phyloP scores from a whole-genome alignment of 2,797 vertebrate species.

The Chrysocyon brachyurus region DNA sequence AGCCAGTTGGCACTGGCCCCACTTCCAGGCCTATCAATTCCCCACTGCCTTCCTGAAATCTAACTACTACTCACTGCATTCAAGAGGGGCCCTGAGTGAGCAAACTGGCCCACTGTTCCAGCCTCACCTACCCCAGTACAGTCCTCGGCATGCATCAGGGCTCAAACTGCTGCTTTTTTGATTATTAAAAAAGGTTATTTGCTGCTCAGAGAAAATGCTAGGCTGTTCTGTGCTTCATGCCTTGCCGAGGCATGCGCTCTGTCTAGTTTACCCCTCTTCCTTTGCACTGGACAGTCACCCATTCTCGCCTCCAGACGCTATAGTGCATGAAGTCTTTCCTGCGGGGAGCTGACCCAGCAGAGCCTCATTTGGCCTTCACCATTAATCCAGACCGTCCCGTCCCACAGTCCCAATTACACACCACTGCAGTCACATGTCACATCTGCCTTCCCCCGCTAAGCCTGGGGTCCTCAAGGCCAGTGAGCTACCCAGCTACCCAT shows the following conservation, averaged over 20 bases:
- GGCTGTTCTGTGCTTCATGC: neutral
- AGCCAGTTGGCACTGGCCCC: neutral
- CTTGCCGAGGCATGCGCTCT: fast-evolving
- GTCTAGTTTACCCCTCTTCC: neutral
- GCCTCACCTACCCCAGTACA: neutral
- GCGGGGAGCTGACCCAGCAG: too few species aligned
- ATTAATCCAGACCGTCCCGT: neutral
- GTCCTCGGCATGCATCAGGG: neutral
- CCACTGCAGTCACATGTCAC: neutral
- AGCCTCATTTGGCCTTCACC: neutral
- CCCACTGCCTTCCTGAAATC: neutral
- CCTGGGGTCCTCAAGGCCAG: neutral
- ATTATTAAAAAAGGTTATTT: neutral
- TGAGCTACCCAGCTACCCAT: neutral
- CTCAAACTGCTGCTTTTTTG: too few species aligned
- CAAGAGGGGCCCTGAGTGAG: neutral
- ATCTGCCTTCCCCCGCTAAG: neutral
- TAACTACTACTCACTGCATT: neutral
- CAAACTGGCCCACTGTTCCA: neutral
- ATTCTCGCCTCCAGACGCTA: fast-evolving
- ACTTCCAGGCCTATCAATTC: neutral
- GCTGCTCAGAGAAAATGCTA: neutral
- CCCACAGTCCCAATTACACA: fast-evolving
- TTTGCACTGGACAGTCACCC: neutral
- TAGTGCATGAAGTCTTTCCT: neutral